phyloP scores from a whole-genome alignment of 2,888 invertebrate species.

The Andrena trimmerana region DNA sequence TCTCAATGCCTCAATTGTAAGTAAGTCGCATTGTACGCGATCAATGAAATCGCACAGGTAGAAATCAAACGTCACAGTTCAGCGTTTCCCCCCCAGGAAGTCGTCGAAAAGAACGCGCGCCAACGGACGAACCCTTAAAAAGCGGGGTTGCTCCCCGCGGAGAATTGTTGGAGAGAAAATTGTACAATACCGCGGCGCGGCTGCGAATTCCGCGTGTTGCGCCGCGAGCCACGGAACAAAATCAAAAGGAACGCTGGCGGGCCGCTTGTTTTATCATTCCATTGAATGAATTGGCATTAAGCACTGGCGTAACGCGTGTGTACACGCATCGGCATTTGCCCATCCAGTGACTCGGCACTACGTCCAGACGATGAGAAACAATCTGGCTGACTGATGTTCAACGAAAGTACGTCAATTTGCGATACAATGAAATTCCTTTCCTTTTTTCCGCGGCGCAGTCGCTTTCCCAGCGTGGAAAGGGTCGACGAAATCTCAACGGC shows the following conservation, averaged over 20 bases:
- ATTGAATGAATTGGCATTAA: constrained; percentile 71
- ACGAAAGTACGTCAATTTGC: constrained; percentile 48
- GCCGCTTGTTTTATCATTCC: constrained; percentile 69
- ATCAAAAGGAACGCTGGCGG: constrained; percentile 38
- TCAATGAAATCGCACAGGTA: neutral
- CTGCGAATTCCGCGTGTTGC: constrained; percentile 53
- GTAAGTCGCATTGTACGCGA: no score
- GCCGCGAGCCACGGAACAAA: constrained; percentile 25
- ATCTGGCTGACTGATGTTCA: constrained; percentile 44
- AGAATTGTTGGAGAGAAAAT: constrained; percentile 33
- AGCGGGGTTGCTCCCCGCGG: constrained; percentile 40
- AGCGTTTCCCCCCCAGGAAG: constrained; percentile 7
- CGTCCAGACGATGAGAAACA: constrained; percentile 56
- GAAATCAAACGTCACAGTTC: constrained; percentile 4
- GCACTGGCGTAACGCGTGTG: constrained; percentile 47
- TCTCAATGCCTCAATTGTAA: no score
- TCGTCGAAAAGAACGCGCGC: constrained; percentile 3
- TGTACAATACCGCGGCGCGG: constrained; percentile 53
- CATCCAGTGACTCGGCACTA: constrained; percentile 61
- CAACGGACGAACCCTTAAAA: constrained; percentile 20
- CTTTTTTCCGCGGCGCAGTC: neutral
- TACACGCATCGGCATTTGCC: constrained; percentile 47
- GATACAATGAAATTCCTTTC: constrained; percentile 28
- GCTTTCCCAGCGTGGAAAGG: neutral
- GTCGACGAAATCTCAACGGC: neutral